These are phyloP conservation scores for Drosophila leontia DNA, from an alignment of 1,140 invertebrate species.

Conservation along the genomic window DNA sequence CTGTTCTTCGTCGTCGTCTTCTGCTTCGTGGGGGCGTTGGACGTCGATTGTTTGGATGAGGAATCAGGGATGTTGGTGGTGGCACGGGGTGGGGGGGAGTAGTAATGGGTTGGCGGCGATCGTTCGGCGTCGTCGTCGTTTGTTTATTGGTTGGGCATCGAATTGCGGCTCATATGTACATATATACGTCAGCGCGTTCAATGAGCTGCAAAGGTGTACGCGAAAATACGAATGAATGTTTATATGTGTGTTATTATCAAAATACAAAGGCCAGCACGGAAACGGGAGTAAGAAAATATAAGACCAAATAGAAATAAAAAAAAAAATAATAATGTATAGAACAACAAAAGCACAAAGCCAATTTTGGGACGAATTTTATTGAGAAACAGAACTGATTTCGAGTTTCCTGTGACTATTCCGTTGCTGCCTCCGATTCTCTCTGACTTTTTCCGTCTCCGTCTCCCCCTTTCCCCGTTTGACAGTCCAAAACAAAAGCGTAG, in stretches of 20 bases:
- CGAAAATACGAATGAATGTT: background rate
- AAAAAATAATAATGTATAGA: background rate
- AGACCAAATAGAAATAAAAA: background rate
- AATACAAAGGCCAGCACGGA: slow-evolving; percentile 4
- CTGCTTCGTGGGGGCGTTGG: background rate
- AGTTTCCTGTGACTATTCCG: background rate
- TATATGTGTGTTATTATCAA: slow-evolving; percentile 4
- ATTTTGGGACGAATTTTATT: slow-evolving; percentile 20
- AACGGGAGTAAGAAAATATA: background rate
- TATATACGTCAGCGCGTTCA: slow-evolving; percentile 50
- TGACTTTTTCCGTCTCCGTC: background rate
- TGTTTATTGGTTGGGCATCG: slow-evolving; percentile 42
- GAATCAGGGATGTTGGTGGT: background rate
- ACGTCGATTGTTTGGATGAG: slow-evolving; percentile 5
- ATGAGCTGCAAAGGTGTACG: slow-evolving; percentile 46
- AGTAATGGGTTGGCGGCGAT: background rate
- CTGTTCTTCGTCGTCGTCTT: background rate
- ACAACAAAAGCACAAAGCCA: background rate
- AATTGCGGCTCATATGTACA: slow-evolving; percentile 40
- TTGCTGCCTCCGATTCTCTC: slow-evolving; percentile 1
- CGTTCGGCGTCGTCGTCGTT: slow-evolving; percentile 24
- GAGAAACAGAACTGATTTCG: slow-evolving; percentile 5
- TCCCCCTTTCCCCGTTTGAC: slow-evolving; percentile 5
- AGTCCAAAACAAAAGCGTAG: slow-evolving; percentile 10
- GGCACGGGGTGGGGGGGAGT: background rate